A percentile compares a stretch with the other conserved stretches of the same genome.
phyloP scores from a whole-genome alignment of 2,888 invertebrate genomes.

The Synanthedon formicaeformis region DNA sequence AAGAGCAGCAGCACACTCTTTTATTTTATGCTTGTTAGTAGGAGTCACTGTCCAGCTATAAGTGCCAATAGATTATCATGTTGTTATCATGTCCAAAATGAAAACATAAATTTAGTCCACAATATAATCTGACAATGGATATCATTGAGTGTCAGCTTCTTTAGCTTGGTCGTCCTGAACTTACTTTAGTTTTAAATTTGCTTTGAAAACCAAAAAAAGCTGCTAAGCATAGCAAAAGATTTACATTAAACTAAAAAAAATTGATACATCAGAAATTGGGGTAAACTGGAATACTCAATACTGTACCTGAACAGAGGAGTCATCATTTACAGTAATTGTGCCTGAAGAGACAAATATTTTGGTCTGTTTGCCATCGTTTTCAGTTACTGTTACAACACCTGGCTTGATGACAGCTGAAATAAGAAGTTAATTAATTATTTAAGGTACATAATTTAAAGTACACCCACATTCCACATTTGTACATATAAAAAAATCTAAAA shows the following conservation, averaged over 20 bases:
- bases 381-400: constrained; percentile 91
- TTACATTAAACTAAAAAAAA: not conserved
- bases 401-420: constrained; percentile 88
- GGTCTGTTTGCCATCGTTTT: constrained; percentile 84
- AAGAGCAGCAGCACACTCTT: too few species aligned
- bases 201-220: not conserved
- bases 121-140: too few species aligned
- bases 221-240: not conserved
- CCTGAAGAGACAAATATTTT: constrained; percentile 98
- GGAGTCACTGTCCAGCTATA: too few species aligned
- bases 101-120: too few species aligned
- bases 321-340: constrained; percentile 94
- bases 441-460: not conserved
- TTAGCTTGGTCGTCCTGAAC: too few species aligned
- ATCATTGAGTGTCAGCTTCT: too few species aligned
- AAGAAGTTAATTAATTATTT: not conserved
- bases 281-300: not conserved
- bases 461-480: too few species aligned
- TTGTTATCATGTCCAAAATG: too few species aligned
- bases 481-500: too few species aligned
- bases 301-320: constrained; percentile 90
- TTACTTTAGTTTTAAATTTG: too few species aligned
- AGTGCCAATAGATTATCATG: too few species aligned
- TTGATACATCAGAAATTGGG: not conserved
- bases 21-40: too few species aligned